Conservation (phyloP, 2,888 invertebrate genomes). For the Drosophila atripex region DNA sequence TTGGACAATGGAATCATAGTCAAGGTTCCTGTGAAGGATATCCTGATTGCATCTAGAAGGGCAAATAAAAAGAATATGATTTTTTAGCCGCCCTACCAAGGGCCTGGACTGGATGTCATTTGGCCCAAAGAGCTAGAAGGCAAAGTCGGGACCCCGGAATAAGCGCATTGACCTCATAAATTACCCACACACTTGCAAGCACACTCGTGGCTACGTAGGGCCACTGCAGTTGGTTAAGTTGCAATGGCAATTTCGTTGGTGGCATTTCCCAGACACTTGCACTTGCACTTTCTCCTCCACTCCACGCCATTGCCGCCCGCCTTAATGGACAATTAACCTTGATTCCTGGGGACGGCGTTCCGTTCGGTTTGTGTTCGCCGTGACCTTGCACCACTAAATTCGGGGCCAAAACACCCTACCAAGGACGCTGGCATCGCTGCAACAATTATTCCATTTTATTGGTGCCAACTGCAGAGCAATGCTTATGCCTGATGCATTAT, state of each 20-base stretch:
- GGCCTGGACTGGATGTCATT: constrained; percentile 5
- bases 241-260: constrained; percentile 58
- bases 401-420: constrained; percentile 36
- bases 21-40: neutral
- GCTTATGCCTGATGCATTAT: constrained; percentile 67
- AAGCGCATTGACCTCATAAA: constrained; percentile 74
- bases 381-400: constrained; percentile 49
- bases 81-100: constrained; percentile 11
- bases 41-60: constrained; percentile 1
- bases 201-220: constrained; percentile 18
- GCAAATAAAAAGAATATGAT: neutral
- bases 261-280: constrained; percentile 70
- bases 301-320: constrained; percentile 34
- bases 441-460: constrained; percentile 70
- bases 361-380: too few relatives aligned
- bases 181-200: constrained; percentile 43
- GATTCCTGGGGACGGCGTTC: constrained; percentile 56
- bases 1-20: constrained; percentile 2
- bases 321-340: constrained; percentile 80
- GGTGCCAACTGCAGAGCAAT: constrained; percentile 41
- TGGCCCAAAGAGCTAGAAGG: constrained; percentile 8
- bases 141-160: constrained; percentile 18
- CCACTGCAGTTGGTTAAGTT: constrained; percentile 54
- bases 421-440: constrained; percentile 34
- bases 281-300: constrained; percentile 75